A percentile compares a stretch with the other conserved stretches of the same genome.
These are phyloP conservation scores for Lordiphosa andalusiaca DNA, from an alignment of 2,888 invertebrate genomes.

Conservation along the genomic window DNA sequence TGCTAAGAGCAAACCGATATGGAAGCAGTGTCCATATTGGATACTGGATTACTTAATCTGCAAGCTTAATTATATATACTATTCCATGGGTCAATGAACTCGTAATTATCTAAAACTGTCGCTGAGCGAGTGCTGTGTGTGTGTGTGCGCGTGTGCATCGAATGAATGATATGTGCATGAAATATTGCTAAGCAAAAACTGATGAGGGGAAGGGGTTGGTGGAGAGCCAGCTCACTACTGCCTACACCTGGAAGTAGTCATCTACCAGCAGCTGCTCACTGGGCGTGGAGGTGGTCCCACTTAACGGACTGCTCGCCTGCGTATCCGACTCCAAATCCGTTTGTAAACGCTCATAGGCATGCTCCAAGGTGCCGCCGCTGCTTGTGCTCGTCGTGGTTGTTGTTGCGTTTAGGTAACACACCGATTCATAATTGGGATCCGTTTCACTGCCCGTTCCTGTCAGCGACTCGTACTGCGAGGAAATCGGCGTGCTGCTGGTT, in stretches of 20 bases:
- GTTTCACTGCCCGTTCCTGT: slow-evolving; percentile 89
- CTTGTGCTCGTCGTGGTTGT: slow-evolving; percentile 38
- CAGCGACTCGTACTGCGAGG: slow-evolving; percentile 90
- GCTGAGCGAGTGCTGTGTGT: slow-evolving; percentile 44
- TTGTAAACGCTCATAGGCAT: slow-evolving; percentile 84
- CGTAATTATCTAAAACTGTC: slow-evolving; percentile 33
- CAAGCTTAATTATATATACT: slow-evolving; percentile 1
- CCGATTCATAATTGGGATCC: slow-evolving; percentile 92
- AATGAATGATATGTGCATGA: slow-evolving; percentile 57
- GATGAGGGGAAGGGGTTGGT: slow-evolving; percentile 13
- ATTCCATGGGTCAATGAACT: slow-evolving; percentile 37
- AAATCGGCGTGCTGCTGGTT: slow-evolving; percentile 80
- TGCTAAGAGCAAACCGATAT: slow-evolving; percentile 58
- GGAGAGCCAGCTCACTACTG: slow-evolving; percentile 60
- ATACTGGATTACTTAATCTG: slow-evolving; percentile 10
- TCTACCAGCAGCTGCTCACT: slow-evolving; percentile 75
- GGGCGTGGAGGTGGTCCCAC: slow-evolving; percentile 53
- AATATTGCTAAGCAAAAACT: slow-evolving; percentile 54
- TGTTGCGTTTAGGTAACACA: slow-evolving; percentile 84
- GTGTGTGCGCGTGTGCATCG: slow-evolving; percentile 21
- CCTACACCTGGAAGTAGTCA: slow-evolving; percentile 81
- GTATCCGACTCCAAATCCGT: slow-evolving; percentile 73
- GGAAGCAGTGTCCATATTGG: slow-evolving; percentile 26
- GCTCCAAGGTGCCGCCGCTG: slow-evolving; percentile 80
- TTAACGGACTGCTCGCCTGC: slow-evolving; percentile 61